Percentiles rank a stretch among this genome's conserved stretches.
Conservation (phyloP, 2,797 vertebrate species). For the Morus bassanus region DNA sequence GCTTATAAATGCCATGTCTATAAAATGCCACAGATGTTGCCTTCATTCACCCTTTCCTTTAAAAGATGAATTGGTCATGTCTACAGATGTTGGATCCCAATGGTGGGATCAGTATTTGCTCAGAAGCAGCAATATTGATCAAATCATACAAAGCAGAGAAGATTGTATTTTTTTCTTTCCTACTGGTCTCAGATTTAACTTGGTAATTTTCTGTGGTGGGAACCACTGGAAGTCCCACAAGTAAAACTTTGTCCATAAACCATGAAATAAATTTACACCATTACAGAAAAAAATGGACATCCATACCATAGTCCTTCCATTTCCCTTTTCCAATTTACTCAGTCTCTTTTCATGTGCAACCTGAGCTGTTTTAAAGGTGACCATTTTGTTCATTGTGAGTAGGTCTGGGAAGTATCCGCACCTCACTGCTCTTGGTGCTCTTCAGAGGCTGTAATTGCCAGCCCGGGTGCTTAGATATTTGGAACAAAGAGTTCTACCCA, state of each 20-base stretch:
- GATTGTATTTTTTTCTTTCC: neutral
- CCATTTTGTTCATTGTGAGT: neutral
- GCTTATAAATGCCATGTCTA: neutral
- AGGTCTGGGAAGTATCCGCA: neutral
- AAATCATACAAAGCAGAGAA: neutral
- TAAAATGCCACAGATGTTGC: neutral
- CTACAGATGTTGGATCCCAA: neutral
- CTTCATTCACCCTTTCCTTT: neutral
- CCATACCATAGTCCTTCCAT: neutral
- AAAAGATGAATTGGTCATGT: neutral
- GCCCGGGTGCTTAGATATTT: neutral
- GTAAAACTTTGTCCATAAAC: neutral
- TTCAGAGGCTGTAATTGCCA: slow-evolving; percentile 29
- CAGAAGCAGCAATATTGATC: neutral
- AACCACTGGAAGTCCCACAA: neutral
- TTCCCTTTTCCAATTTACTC: neutral
- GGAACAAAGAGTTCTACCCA: neutral
- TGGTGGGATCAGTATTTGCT: neutral
- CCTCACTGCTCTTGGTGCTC: neutral
- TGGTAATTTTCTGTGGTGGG: neutral
- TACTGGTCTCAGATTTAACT: neutral
- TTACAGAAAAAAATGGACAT: neutral
- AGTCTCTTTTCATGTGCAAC: neutral
- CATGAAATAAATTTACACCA: neutral
- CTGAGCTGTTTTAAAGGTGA: neutral